These are phyloP conservation scores for Drosophila neutralis DNA, from an alignment of 2,888 invertebrate species.

Conservation along the genomic window DNA sequence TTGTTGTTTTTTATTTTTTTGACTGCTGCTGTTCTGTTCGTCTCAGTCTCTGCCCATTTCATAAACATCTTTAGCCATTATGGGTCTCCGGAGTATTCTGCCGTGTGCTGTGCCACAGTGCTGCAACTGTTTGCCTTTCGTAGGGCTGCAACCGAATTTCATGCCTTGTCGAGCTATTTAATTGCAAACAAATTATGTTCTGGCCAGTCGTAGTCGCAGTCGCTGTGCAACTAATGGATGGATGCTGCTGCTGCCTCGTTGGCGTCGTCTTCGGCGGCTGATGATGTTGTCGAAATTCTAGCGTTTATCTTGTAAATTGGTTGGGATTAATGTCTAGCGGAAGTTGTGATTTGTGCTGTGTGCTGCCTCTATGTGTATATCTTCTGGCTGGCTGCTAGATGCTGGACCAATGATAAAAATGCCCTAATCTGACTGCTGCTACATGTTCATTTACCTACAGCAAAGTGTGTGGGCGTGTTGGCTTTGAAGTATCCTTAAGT, in stretches of 20 bases:
- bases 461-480: slow-evolving; percentile 60
- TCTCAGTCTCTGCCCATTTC: slow-evolving; percentile 76
- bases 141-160: slow-evolving; percentile 77
- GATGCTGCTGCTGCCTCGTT: slow-evolving; percentile 13
- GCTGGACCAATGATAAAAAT: slow-evolving; percentile 44
- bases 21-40: slow-evolving; percentile 44
- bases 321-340: slow-evolving; percentile 77
- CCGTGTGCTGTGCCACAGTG: slow-evolving; percentile 19
- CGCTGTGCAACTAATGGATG: slow-evolving; percentile 63
- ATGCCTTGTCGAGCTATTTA: slow-evolving; percentile 80
- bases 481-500: slow-evolving; percentile 52
- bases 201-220: slow-evolving; percentile 54
- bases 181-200: slow-evolving; percentile 80
- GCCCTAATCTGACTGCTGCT: slow-evolving; percentile 20
- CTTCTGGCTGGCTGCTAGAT: slow-evolving; percentile 24
- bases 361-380: slow-evolving; percentile 36
- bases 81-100: slow-evolving; percentile 61
- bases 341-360: slow-evolving; percentile 66
- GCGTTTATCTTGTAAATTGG: slow-evolving; percentile 78
- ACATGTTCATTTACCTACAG: slow-evolving; percentile 76
- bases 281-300: slow-evolving; percentile 79
- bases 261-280: slow-evolving; percentile 45
- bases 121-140: slow-evolving; percentile 38
- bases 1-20: slow-evolving; percentile 19
- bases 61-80: slow-evolving; percentile 68